Percentiles rank a stretch among this genome's conserved stretches.
phyloP scores from a whole-genome alignment of 2,113 vertebrate species.

The Columba janthina region DNA sequence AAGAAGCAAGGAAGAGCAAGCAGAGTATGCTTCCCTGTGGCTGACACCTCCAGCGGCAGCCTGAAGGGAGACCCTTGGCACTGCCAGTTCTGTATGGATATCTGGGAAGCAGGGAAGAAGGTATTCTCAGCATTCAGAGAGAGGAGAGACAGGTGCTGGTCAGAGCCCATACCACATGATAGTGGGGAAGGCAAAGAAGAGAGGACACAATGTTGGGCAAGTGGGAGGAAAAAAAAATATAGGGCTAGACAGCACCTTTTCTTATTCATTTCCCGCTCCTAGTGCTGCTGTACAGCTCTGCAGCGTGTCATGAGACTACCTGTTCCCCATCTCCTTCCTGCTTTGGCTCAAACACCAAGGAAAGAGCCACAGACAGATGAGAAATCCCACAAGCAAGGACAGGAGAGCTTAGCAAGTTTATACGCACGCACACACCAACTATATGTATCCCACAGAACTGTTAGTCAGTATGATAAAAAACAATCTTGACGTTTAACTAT shows the following conservation, averaged over 20 bases:
- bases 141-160: neutral
- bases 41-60: neutral
- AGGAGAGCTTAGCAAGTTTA: neutral
- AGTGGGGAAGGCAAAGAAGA: neutral
- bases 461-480: slow-evolving; percentile 17
- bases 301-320: neutral
- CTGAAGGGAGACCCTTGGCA: neutral
- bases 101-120: neutral
- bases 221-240: neutral
- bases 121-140: neutral
- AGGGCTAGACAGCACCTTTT: neutral
- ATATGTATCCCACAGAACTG: neutral
- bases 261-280: neutral
- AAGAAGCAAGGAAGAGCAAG: slow-evolving; percentile 11
- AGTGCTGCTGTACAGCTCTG: neutral
- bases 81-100: neutral
- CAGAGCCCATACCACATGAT: neutral
- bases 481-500: slow-evolving; percentile 25
- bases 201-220: neutral
- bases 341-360: neutral
- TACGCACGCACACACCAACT: neutral
- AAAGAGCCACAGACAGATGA: slow-evolving; percentile 16
- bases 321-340: neutral
- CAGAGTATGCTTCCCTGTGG: neutral
- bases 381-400: neutral